phyloP scores from a whole-genome alignment of 2,797 vertebrate genomes.

The Myotis vivesi region DNA sequence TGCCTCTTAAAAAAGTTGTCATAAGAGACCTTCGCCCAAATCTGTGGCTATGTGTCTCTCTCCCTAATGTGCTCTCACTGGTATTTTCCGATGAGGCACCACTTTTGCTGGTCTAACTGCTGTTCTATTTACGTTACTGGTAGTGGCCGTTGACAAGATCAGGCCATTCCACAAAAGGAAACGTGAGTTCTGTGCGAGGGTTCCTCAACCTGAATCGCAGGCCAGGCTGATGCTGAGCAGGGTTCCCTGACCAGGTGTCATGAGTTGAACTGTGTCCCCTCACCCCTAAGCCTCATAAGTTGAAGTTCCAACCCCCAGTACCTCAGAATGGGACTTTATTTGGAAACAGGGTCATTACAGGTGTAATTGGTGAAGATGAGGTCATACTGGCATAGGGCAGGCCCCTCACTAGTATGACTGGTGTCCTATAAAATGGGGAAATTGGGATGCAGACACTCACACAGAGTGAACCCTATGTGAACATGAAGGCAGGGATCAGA shows the following conservation, averaged over 20 bases:
- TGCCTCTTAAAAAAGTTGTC: not conserved
- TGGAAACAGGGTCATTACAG: not conserved
- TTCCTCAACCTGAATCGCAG: not conserved
- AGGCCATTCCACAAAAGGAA: not conserved
- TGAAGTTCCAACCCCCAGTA: not conserved
- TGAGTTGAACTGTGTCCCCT: accelerated
- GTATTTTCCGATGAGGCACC: not conserved
- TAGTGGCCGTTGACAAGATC: not conserved
- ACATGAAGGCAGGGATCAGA: not conserved
- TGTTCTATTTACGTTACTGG: not conserved
- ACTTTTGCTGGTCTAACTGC: not conserved
- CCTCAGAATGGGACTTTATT: not conserved
- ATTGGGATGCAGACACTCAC: not conserved
- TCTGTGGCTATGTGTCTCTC: not conserved
- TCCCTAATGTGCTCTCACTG: accelerated
- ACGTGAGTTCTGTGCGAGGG: not conserved
- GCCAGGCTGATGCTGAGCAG: not conserved
- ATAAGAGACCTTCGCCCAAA: not conserved
- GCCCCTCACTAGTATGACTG: not conserved
- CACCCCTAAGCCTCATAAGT: too few relatives aligned
- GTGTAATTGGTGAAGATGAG: not conserved
- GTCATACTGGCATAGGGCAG: not conserved
- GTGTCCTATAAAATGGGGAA: not conserved
- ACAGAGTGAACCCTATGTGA: not conserved
- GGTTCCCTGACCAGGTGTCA: not conserved